Evolutionary conservation across 2,113 vertebrate species (phyloP), one percentile per base, ranked within the genome.

Genomic region (Antidorcas marsupialis): DNA sequence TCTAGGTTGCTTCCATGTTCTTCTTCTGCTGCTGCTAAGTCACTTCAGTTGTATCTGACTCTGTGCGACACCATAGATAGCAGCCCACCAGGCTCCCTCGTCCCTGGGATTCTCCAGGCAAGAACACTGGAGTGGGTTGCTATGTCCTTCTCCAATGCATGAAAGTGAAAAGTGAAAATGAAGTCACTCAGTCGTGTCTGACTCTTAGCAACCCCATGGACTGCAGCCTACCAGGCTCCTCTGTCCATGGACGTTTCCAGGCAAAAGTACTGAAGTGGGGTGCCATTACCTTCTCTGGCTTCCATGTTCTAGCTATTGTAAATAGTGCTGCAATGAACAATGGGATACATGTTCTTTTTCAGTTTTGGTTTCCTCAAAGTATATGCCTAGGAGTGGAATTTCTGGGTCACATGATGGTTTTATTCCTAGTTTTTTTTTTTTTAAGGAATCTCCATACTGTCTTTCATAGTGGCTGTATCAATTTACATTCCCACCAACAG

Each of bases 181-280:
- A 60, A 60, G 27, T 60, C 0, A 0, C 27, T 14, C 5, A 28
- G 27, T 60, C 2, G 0, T 60, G 25, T 28, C 27, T 0, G 1
- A 14, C 59, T 60, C 27, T 28, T 28, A 14, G 27, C 27, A 0
- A 60, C 12, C 59, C 59, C 27, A 28, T 60, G 59, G 59, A 60
- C 27, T 60, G 59, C 59, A 60, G 59, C 27, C 12, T 1, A 30
- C 59, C 12, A 60, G 27, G 27, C 59, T 30, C 12, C 12, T 60
- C 59, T 28, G 6, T 60, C 59, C 27, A 60, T 60, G 59, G 27
- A 27, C 14, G 12, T 60, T 60, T 60, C 59, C 27, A 60, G 59
- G 59, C 59, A 30, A 60, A 27, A 60, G 27, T 30, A 30, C 27
- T 60, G 27, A 0, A 30, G 0, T 14, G 59, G 27, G 59, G 27